Evolutionary conservation across 2,113 vertebrate species (phyloP), one percentile per base, ranked within the genome.

Genomic region (Pteruthius melanotis): DNA sequence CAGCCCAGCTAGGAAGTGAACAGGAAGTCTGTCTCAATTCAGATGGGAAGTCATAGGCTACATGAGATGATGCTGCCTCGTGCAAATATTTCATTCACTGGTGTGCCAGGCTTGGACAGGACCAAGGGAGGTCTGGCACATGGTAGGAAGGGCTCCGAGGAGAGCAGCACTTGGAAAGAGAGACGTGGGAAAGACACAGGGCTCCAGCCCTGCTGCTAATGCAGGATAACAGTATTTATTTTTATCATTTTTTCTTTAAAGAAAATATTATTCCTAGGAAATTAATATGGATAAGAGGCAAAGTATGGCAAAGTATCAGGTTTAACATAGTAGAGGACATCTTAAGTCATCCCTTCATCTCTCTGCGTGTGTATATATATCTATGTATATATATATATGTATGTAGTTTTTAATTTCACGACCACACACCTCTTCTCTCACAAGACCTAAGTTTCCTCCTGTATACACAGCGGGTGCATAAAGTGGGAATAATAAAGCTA

Each of bases 261-360:
- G 87, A 95, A 94, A 95, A 96, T 95, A 96, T 96, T 95, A 84
- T 97, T 95, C 61, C 84, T 91, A 91, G 94, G 95, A 97, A 95
- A 95, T 97, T 87, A 93, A 96, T 87, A 83, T 68, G 91, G 69
- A 90, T 93, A 92, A 95, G 89, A 97, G 47, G 83, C 44, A 75
- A 93, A 93, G 79, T 90, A 94, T 90, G 47, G 83, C 44, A 75
- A 93, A 93, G 79, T 90, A 94, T 90, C 85, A 78, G 37, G 56
- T 96, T 97, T 86, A 94, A 71, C 88, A 63, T 37, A 78, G 90
- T 44, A 90, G 71, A 85, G 47, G 79, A 85, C 69, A 92, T 88
- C 60, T 91, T 77, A 93, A 95, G 79, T 74, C 59, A 90, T 83
- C 33, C 82, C 95, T 91, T 96, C 88, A 93, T 93, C 81, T 87